Percentiles rank a stretch among this genome's conserved stretches.
Conservation (phyloP, 2,888 invertebrate species). For the Harpalus rubripes region DNA sequence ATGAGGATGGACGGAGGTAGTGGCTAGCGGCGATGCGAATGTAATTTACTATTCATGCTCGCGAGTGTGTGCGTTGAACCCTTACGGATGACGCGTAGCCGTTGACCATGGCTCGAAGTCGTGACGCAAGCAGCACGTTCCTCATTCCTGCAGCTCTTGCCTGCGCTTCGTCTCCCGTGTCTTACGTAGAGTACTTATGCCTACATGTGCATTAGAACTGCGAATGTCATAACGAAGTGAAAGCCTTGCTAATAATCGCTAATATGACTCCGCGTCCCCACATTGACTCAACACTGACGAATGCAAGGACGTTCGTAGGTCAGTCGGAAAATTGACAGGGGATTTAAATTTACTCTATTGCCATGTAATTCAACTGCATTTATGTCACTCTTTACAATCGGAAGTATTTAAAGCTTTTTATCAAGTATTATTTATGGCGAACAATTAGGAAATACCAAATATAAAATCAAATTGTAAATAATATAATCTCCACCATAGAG, state of each 20-base stretch:
- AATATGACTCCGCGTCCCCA: not conserved
- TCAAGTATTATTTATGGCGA: not conserved
- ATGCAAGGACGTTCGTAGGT: conserved; percentile 50
- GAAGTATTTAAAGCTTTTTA: not conserved
- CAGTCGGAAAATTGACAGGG: not conserved
- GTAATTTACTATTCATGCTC: conserved; percentile 39
- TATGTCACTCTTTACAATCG: not conserved
- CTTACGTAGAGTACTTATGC: not conserved
- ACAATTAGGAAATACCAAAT: conserved; percentile 19
- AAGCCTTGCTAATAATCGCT: conserved; percentile 47
- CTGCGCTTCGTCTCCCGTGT: not conserved
- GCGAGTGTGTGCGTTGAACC: conserved; percentile 54
- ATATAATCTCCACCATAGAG: not conserved
- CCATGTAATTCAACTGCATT: not conserved
- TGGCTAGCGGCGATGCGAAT: conserved; percentile 16
- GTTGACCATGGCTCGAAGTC: conserved; percentile 40
- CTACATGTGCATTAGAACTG: conserved; percentile 19
- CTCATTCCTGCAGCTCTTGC: not conserved
- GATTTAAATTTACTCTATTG: too few species aligned
- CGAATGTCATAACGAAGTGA: conserved; percentile 51
- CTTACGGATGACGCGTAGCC: conserved; percentile 36
- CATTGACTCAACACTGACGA: conserved; percentile 28
- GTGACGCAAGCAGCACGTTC: conserved; percentile 21
- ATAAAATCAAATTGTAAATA: conserved; percentile 14
- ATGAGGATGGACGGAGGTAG: not conserved